Evolutionary conservation across 2,888 invertebrate species (phyloP), one percentile per base, ranked within the genome.

Genomic region (Hypolimnas misippus): DNA sequence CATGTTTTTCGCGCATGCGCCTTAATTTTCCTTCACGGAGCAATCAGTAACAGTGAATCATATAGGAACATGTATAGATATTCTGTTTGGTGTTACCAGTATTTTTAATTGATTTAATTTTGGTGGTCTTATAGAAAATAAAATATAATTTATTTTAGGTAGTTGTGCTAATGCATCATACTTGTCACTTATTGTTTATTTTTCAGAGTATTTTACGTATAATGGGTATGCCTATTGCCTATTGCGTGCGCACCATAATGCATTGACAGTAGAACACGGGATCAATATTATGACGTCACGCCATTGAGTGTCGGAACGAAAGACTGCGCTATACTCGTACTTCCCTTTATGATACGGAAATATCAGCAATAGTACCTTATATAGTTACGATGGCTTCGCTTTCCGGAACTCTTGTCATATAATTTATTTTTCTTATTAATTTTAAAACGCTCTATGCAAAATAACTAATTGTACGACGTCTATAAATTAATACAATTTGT

Each of bases 1-100:
- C 89, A 90, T 89, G 73, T 87, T 88, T 84, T 83, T 72, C 81
- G 78, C 91, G 91, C 91, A 89, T 90, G 91, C 91, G 91, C 83
- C 60, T 58, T 70, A 71, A 77, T 76, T 81, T 79, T 77, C 78
- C 71, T 73, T 71, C 73, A 72, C 72, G 75, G 77, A 77, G 82
- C 81, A 89, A 89, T 89, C 86, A 85, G 87, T 90, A 88, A 81
- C 76, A 72, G 75, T 71, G 67, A 69, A 70, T 72, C 52, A 54
- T 65, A 59, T 57, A 54, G 44, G 29, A 58, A 52, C 62, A 65
- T 33, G 8, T 62, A 66, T 62, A 60, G 40, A 49, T 62, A 16
- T 62, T 53, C 17, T 57, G 14, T 8, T 44, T 52, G 57, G 70
- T 71, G 71, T 73, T 74, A 70, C 73, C 67, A 66, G 44, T 52